phyloP scores from a whole-genome alignment of 2,888 invertebrate genomes.

The Cremastinae sp. region DNA sequence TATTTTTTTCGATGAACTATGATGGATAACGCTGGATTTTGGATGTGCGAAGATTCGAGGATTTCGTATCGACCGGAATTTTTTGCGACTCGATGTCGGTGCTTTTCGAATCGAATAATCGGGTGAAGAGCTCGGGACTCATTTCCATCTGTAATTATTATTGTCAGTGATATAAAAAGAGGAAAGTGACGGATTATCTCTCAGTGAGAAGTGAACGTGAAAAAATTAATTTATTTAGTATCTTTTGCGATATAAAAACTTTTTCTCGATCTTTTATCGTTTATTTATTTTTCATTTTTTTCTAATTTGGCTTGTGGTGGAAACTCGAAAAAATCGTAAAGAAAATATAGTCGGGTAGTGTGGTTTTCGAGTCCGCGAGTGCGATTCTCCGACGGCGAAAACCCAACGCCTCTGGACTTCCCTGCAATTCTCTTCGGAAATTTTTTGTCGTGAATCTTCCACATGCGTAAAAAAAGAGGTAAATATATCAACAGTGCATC shows the following conservation, averaged over 20 bases:
- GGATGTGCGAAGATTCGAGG: slow-evolving; percentile 43
- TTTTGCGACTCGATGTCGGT: slow-evolving; percentile 6
- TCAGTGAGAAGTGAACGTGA: slow-evolving; percentile 46
- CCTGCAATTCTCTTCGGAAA: slow-evolving; percentile 9
- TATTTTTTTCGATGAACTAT: slow-evolving; percentile 29
- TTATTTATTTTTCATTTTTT: slow-evolving; percentile 2
- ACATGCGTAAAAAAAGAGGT: slow-evolving; percentile 39
- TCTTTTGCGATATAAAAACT: slow-evolving; percentile 6
- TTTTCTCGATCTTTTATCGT: slow-evolving; percentile 15
- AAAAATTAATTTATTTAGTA: not conserved
- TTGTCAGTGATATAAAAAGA: slow-evolving; percentile 13
- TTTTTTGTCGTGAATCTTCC: slow-evolving; percentile 11
- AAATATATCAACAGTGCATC: slow-evolving; percentile 16
- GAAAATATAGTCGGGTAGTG: slow-evolving; percentile 12
- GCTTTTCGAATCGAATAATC: slow-evolving; percentile 20
- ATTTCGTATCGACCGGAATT: slow-evolving; percentile 30
- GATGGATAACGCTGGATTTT: slow-evolving; percentile 29
- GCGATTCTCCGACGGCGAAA: slow-evolving; percentile 46
- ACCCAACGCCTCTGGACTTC: slow-evolving; percentile 19
- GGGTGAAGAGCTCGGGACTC: slow-evolving; percentile 3
- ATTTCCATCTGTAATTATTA: not conserved
- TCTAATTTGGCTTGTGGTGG: slow-evolving; percentile 20
- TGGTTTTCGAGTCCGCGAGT: not conserved
- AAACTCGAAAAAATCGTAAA: slow-evolving; percentile 19
- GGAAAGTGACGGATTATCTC: slow-evolving; percentile 35